Evolutionary conservation across 23 tunicate genomes (phyloP).

Genomic region (Aplidium turbinatum): DNA sequence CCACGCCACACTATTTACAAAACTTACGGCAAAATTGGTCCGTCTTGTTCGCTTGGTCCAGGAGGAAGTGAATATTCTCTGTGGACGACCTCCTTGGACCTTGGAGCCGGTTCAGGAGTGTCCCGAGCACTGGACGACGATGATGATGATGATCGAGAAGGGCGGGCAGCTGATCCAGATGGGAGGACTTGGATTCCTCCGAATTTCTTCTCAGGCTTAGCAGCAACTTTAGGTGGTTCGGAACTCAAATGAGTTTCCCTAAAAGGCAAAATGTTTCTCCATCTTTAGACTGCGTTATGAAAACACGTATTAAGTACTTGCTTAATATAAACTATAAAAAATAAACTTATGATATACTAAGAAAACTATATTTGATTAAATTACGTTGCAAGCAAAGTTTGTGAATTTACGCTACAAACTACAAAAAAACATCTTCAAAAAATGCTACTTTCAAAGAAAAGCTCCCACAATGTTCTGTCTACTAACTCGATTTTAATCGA

Average conservation of each 20-base stretch:
- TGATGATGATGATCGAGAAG: not conserved
- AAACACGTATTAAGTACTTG: not conserved
- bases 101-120: constrained; percentile 89
- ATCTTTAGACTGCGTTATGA: not conserved
- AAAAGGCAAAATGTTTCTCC: too few relatives aligned
- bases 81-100: constrained; percentile 24
- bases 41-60: constrained; percentile 46
- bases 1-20: too few relatives aligned
- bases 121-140: constrained; percentile 42
- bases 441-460: too few relatives aligned
- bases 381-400: too few relatives aligned
- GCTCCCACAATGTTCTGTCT: too few relatives aligned
- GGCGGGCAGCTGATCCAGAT: constrained; percentile 11
- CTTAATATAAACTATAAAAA: too few relatives aligned
- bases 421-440: too few relatives aligned
- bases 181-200: constrained; percentile 55
- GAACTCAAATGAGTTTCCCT: not conserved
- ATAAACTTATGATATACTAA: too few relatives aligned
- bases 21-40: constrained; percentile 78
- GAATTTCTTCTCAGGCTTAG: constrained; percentile 48
- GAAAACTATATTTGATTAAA: too few relatives aligned
- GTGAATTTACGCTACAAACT: too few relatives aligned
- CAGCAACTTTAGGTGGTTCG: constrained; percentile 11
- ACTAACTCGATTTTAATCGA: not conserved
- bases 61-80: constrained; percentile 86